Evolutionary conservation across 2,797 vertebrate genomes (phyloP).

Genomic region (Euthynnus affinis): DNA sequence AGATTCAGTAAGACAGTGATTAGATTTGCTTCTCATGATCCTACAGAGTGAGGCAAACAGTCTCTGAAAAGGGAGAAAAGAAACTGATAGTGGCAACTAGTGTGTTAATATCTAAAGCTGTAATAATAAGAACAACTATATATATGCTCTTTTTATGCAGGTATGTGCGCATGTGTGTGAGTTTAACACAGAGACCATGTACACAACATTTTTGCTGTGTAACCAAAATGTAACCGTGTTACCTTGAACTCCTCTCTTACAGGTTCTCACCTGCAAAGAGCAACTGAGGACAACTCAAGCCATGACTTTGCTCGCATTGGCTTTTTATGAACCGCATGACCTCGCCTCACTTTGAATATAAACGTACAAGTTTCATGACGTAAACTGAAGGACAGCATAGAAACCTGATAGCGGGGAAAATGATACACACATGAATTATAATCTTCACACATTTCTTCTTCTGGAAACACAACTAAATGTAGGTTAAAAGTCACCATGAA

Average conservation of each 20-base stretch:
- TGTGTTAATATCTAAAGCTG: neutral
- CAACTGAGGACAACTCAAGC: slow-evolving; percentile 50
- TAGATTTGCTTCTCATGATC: neutral
- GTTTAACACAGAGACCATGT: neutral
- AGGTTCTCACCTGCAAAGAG: slow-evolving; percentile 40
- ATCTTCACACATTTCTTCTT: neutral
- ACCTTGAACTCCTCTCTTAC: slow-evolving; percentile 34
- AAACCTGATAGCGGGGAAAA: neutral
- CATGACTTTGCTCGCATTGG: neutral
- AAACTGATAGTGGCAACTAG: neutral
- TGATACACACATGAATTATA: neutral
- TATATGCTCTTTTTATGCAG: neutral
- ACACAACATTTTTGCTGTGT: neutral
- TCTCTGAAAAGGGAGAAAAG: slow-evolving; percentile 7
- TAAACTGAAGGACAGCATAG: neutral
- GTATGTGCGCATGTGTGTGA: neutral
- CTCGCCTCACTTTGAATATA: slow-evolving; percentile 6
- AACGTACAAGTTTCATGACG: too few species aligned
- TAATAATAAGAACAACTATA: neutral
- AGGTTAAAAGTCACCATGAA: neutral
- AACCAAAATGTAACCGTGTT: neutral
- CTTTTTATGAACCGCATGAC: slow-evolving; percentile 27
- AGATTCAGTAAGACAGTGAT: neutral
- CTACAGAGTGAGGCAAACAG: neutral
- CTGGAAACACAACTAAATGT: neutral